These are phyloP conservation scores for Dinocampus coccinellae DNA, from an alignment of 2,888 invertebrate species.

Conservation along the genomic window DNA sequence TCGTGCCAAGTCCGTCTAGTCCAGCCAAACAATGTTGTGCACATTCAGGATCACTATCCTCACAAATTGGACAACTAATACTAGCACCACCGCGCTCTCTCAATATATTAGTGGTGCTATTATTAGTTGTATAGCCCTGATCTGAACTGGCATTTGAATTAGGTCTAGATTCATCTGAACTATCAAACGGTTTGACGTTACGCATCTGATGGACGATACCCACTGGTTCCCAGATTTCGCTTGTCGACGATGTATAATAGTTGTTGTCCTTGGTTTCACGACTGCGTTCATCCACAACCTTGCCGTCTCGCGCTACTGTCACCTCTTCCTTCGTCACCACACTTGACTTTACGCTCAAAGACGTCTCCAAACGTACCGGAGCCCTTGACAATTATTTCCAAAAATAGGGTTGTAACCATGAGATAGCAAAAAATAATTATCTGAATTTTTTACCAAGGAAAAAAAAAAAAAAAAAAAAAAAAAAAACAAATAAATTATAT, in stretches of 20 bases:
- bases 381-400: conserved; percentile 67
- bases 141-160: conserved; percentile 67
- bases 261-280: conserved; percentile 81
- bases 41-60: conserved; percentile 53
- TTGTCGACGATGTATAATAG: conserved; percentile 77
- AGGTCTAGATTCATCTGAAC: conserved; percentile 65
- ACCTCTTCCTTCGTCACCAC: conserved; percentile 80
- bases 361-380: conserved; percentile 79
- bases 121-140: conserved; percentile 66
- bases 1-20: conserved; percentile 54
- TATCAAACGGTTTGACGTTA: conserved; percentile 65
- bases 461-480: not conserved
- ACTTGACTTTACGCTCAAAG: conserved; percentile 79
- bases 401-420: conserved; percentile 6
- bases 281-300: conserved; percentile 78
- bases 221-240: conserved; percentile 77
- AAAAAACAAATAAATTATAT: not conserved
- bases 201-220: conserved; percentile 63
- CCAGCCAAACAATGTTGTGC: conserved; percentile 58
- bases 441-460: not conserved
- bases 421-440: conserved; percentile 16
- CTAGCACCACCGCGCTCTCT: conserved; percentile 59
- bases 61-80: conserved; percentile 56
- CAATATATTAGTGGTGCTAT: conserved; percentile 62
- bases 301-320: conserved; percentile 77